Conservation (phyloP, 2,888 invertebrate species). For the Netelia melanura region DNA sequence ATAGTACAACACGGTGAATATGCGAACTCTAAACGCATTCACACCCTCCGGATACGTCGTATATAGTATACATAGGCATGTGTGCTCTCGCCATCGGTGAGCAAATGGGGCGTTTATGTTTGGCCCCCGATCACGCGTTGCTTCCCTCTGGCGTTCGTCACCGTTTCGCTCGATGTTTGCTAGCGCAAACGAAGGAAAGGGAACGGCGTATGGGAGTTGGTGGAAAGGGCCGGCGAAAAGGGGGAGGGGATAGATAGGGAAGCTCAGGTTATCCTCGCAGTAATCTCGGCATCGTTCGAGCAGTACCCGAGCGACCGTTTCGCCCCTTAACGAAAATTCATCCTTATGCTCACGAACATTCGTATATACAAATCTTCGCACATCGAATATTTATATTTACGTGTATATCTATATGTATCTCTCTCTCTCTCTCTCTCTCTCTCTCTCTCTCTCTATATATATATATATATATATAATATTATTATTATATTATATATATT, state of each 20-base stretch:
- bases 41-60: slow-evolving; percentile 10
- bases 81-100: slow-evolving; percentile 47
- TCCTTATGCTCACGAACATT: slow-evolving; percentile 13
- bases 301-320: slow-evolving; percentile 24
- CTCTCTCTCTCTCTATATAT: too few relatives aligned
- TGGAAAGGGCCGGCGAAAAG: too few relatives aligned
- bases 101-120: slow-evolving; percentile 63
- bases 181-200: slow-evolving; percentile 41
- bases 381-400: slow-evolving; percentile 1
- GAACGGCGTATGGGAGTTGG: not conserved
- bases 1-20: slow-evolving; percentile 28
- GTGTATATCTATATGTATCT: not conserved
- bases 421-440: too few relatives aligned
- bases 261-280: slow-evolving; percentile 27
- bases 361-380: not conserved
- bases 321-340: slow-evolving; percentile 20
- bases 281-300: slow-evolving; percentile 35
- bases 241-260: not conserved
- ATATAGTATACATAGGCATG: not conserved
- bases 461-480: too few relatives aligned
- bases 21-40: slow-evolving; percentile 32
- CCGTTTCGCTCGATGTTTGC: slow-evolving; percentile 56
- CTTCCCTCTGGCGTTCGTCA: slow-evolving; percentile 41
- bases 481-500: too few relatives aligned
- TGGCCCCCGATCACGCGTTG: slow-evolving; percentile 56